Evolutionary conservation across 2,888 invertebrate species (phyloP), one percentile per base, ranked within the genome.

Genomic region (Drosophila colorata): DNA sequence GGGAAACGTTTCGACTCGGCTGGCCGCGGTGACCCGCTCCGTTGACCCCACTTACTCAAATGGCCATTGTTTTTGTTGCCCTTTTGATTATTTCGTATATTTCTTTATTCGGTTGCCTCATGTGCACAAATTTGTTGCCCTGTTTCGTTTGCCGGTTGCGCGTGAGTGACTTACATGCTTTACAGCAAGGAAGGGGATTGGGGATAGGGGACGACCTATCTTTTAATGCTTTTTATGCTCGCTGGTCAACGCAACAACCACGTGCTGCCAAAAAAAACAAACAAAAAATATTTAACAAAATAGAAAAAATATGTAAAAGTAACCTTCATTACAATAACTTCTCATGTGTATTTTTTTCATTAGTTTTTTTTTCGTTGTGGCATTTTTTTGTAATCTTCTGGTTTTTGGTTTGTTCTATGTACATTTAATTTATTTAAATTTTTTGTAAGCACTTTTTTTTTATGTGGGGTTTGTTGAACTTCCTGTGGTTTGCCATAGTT

Each of bases 21-120:
- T 66, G 69, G 40, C 53, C 35, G 28, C 37, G 28, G 35, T 73
- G 83, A 81, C 66, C 83, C 86, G 84, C 80, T 81, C 64, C 52
- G 84, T 68, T 82, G 87, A 87, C 84, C 87, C 78, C 78, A 76
- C 74, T 73, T 69, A 73, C 57, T 43, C 35, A 56, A 38, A 40
- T 53, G 18, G 31, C 41, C 49, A 55, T 51, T 41, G 72, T 44
- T 44, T 58, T 71, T 48, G 40, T 35, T 48, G 20, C 31, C 11
- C 7, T 28, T 38, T 14, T 37, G 41, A 44, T 31, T 48, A 16
- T 38, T 55, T 63, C 46, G 23, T 55, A n/a, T 44, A 11, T 46
- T 1, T 37, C 31, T 73, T 58, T 33, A 13, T 9, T 46, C 9
- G 43, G 47, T 7, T 20, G 38, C 31, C 38, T 63, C 44, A 52